A percentile compares a stretch with the other conserved stretches of the same genome.
Conservation (phyloP, 2,888 invertebrate species). For the Tachystola acroxantha region DNA sequence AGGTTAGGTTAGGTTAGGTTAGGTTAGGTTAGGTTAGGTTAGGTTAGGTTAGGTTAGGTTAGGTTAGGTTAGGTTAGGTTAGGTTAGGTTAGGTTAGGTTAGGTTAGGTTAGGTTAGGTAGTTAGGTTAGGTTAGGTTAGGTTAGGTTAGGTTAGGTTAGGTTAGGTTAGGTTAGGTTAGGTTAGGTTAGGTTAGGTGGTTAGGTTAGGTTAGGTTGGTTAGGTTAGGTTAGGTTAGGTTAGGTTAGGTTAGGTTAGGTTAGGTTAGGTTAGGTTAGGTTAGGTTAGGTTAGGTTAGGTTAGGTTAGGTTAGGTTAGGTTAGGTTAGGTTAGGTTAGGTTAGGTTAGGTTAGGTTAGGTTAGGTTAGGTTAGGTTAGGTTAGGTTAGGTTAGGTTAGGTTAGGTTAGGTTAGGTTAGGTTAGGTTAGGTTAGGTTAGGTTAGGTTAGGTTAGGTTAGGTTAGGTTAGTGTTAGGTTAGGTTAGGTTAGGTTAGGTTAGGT, state of each 20-base stretch:
- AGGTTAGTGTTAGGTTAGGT: slow-evolving; percentile 20
- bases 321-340: slow-evolving; percentile 14
- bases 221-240: slow-evolving; percentile 9
- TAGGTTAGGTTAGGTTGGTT: slow-evolving; percentile 14
- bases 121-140: slow-evolving; percentile 15
- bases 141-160: slow-evolving; percentile 16
- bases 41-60: slow-evolving; percentile 6
- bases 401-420: slow-evolving; percentile 11
- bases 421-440: slow-evolving; percentile 18
- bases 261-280: slow-evolving; percentile 15
- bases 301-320: slow-evolving; percentile 12
- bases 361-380: slow-evolving; percentile 15
- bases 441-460: slow-evolving; percentile 19
- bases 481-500: slow-evolving; percentile 11
- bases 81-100: slow-evolving; percentile 8
- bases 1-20: slow-evolving; percentile 2
- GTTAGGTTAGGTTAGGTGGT: slow-evolving; percentile 14
- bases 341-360: slow-evolving; percentile 13
- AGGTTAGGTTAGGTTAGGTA: slow-evolving; percentile 8
- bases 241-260: slow-evolving; percentile 13
- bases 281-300: slow-evolving; percentile 18
- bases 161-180: slow-evolving; percentile 15
- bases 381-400: slow-evolving; percentile 14
- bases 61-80: slow-evolving; percentile 7
- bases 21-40: slow-evolving; percentile 3